Evolutionary conservation across 2,797 vertebrate species (phyloP).

Genomic region (Zonotrichia albicollis): DNA sequence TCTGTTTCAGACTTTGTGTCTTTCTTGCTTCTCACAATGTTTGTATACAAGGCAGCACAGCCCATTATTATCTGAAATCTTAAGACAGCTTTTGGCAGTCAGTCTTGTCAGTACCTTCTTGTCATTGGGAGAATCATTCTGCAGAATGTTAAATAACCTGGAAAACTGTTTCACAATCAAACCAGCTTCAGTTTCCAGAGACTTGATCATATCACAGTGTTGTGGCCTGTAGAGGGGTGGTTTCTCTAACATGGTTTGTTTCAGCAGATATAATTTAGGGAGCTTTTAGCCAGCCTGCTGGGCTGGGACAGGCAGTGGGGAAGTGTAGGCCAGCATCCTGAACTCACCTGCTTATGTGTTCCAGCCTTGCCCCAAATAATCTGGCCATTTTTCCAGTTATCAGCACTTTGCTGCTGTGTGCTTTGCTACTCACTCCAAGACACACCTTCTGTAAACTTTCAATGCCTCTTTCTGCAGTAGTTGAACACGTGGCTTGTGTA

Average conservation of each 20-base stretch:
- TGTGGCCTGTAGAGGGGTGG: neutral
- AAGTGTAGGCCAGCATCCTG: neutral
- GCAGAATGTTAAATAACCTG: neutral
- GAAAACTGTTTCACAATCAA: neutral
- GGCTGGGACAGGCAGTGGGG: neutral
- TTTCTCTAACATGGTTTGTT: neutral
- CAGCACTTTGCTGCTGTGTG: neutral
- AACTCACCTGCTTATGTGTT: rapidly evolving
- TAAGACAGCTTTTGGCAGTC: neutral
- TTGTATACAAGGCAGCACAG: neutral
- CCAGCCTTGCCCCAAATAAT: neutral
- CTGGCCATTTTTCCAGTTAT: neutral
- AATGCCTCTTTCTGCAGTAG: neutral
- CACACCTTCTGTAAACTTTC: neutral
- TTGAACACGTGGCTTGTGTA: rapidly evolving
- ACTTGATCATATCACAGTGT: neutral
- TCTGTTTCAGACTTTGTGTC: neutral
- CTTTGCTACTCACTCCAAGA: neutral
- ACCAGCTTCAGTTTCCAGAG: neutral
- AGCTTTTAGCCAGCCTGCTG: neutral
- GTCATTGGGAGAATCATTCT: neutral
- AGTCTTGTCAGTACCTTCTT: neutral
- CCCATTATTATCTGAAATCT: neutral
- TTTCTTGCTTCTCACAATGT: neutral
- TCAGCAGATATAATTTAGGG: neutral